Conservation (phyloP, 2,888 invertebrate genomes). For the Sphaerophoria rueppellii region DNA sequence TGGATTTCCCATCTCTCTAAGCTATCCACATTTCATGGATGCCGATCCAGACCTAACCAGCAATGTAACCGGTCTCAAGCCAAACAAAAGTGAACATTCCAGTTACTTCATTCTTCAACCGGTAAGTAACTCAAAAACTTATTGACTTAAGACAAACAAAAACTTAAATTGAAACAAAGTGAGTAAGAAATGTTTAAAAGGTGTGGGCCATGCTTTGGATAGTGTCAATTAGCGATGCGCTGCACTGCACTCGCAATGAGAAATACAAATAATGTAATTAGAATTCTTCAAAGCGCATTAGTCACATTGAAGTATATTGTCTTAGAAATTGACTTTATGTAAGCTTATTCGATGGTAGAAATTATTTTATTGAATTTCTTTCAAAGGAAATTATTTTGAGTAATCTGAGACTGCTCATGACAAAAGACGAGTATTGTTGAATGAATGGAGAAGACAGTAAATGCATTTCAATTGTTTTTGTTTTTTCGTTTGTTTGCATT, state of each 20-base stretch:
- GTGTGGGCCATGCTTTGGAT: slow-evolving; percentile 38
- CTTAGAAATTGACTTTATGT: background rate
- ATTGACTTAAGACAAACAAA: background rate
- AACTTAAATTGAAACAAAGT: background rate
- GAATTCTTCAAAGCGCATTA: slow-evolving; percentile 38
- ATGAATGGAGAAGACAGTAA: slow-evolving; percentile 25
- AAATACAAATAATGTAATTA: slow-evolving; percentile 12
- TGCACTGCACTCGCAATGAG: background rate
- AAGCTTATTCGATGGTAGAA: background rate
- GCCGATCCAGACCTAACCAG: slow-evolving; percentile 86
- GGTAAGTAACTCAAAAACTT: slow-evolving; percentile 82
- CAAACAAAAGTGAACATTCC: slow-evolving; percentile 86
- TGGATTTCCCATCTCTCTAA: slow-evolving; percentile 94
- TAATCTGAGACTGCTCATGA: background rate
- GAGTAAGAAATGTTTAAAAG: slow-evolving; percentile 23
- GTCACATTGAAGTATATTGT: background rate
- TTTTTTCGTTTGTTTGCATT: background rate
- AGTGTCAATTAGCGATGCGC: slow-evolving; percentile 38
- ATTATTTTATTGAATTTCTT: slow-evolving; percentile 1
- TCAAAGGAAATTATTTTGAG: slow-evolving; percentile 15
- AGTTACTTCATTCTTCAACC: slow-evolving; percentile 91
- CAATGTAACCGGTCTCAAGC: slow-evolving; percentile 87
- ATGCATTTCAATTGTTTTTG: slow-evolving; percentile 36
- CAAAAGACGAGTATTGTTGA: background rate
- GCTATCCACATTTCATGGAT: slow-evolving; percentile 93